These are phyloP conservation scores for Gorsachius goisagi DNA, from an alignment of 2,113 vertebrate genomes.

Conservation along the genomic window DNA sequence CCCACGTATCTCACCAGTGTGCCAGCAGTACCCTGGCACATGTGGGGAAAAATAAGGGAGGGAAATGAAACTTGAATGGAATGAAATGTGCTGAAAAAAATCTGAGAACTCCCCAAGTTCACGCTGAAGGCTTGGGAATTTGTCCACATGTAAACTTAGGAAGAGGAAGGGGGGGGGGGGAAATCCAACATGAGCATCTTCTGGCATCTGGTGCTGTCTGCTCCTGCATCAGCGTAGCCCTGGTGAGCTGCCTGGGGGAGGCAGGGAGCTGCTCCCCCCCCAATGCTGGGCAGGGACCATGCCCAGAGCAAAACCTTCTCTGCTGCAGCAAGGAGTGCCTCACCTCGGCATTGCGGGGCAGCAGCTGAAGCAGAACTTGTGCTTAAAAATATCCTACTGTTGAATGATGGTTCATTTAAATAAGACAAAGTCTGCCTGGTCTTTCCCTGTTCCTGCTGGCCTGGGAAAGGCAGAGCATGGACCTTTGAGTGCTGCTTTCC, in stretches of 20 bases:
- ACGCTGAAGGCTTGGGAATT: background rate
- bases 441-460: background rate
- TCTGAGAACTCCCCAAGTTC: background rate
- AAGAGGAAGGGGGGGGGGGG: fast-evolving
- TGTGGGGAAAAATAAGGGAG: background rate
- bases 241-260: background rate
- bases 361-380: background rate
- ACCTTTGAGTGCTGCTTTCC: background rate
- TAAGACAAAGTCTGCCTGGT: background rate
- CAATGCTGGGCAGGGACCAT: background rate
- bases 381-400: background rate
- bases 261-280: background rate
- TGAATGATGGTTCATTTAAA: background rate
- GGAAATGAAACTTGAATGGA: background rate
- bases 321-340: background rate
- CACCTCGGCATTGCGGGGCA: background rate
- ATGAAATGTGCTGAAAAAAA: background rate
- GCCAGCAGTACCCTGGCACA: background rate
- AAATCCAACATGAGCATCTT: background rate
- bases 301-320: background rate
- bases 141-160: background rate
- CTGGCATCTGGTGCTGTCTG: background rate
- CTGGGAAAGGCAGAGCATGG: background rate
- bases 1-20: background rate
- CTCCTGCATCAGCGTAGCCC: background rate